Conservation (phyloP, 2,113 vertebrate species). For the Pelvicachromis taeniatus region DNA sequence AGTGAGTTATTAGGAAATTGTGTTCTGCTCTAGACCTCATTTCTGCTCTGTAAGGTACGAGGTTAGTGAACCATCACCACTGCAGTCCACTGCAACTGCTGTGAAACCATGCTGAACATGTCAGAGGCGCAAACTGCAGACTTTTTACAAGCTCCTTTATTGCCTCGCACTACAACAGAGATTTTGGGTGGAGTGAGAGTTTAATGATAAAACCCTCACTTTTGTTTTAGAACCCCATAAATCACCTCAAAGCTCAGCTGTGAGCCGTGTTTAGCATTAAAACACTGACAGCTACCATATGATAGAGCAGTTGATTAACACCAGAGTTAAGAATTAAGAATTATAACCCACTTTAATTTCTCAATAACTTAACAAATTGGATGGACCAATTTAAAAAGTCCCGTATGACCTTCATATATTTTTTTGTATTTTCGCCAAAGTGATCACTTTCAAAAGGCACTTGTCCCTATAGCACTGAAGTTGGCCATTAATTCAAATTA, state of each 20-base stretch:
- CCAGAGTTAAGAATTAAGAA: background rate
- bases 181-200: background rate
- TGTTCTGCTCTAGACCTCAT: background rate
- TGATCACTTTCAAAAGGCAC: background rate
- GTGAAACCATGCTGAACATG: background rate
- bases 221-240: background rate
- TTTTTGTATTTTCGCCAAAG: background rate
- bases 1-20: background rate
- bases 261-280: background rate
- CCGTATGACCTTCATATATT: background rate
- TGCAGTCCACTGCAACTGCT: background rate
- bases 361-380: background rate
- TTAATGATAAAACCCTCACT: background rate
- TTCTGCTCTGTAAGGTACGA: background rate
- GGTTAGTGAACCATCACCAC: background rate
- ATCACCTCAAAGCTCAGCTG: background rate
- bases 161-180: background rate
- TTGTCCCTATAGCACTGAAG: background rate
- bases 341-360: background rate
- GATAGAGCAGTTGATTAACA: background rate
- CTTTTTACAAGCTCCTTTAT: background rate
- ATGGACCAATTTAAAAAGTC: background rate
- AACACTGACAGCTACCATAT: background rate
- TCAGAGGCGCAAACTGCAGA: background rate
- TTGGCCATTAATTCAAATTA: background rate